Evolutionary conservation across 1,140 invertebrate species (phyloP), one percentile per base, ranked within the genome.

Genomic region (Orussus abietinus): DNA sequence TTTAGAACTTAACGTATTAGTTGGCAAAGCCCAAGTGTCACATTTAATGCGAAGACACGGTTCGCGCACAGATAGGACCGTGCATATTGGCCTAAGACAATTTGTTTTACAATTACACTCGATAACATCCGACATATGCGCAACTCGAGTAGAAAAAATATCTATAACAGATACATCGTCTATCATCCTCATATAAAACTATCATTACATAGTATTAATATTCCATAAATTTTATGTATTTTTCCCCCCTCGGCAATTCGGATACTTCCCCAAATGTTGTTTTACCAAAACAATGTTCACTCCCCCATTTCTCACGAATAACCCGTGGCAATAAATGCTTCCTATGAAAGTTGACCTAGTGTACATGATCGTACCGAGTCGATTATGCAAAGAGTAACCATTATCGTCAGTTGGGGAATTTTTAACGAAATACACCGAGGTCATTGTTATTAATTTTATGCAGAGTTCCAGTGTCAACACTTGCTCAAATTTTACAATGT

Each of bases 131-230:
- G 49, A 63, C 51, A 50, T 59, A 57, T 58, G 52, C 57, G 57
- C 55, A 62, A 58, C 45, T 62, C 42, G 52, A 60, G 57, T 64
- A 64, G 59, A 63, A 64, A 64, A 64, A 62, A 64, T 62, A 64
- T 60, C 53, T 62, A 58, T 54, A 62, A 62, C 59, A 60, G 54
- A 60, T 54, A 62, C 45, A 59, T 52, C 42, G 49, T 59, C 58
- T 60, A 61, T 61, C 43, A 45, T 45, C 40, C 49, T 62, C 49
- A 59, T 59, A 61, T 42, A 59, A 59, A 61, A 61, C 57, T 61
- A 62, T 61, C 33, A 57, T 61, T 55, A 59, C 49, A 57, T 40
- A 45, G 37, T 55, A 53, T 43, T 50, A 54, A 59, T 60, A 53
- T 48, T 59, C 48, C 21, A 49, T 56, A 44, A 53, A 49, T 59